Evolutionary conservation across 2,113 vertebrate genomes (phyloP), one percentile per base, ranked within the genome.

Genomic region (Eidolon helvum): DNA sequence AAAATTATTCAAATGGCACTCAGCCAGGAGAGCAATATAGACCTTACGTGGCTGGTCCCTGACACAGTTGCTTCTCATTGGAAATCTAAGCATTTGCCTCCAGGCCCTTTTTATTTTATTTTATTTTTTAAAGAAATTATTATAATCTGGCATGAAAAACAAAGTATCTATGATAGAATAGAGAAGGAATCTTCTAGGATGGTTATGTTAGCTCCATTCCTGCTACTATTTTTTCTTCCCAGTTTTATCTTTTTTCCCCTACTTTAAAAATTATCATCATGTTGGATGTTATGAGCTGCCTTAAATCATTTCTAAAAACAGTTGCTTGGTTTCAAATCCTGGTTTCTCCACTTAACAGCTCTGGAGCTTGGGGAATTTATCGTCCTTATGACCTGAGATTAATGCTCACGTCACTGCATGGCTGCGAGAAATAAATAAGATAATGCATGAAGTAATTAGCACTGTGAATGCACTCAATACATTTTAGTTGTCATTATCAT

Each of bases 1-100:
- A 94, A 94, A 97, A 87, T 91, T 65, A 87, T 95, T 88, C 80
- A 91, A 11, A 10, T 74, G 82, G 61, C 65, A 61, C 9, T 90
- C 24, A 59, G 66, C 75, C 80, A 53, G 50, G 35, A 78, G 33
- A 74, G 33, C 63, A 74, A 69, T 43, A 43, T 7, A 89, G 53
- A 84, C 30, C 71, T 87, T 87, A 40, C 14, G 0, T 19, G 43
- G n/a, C 71, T 94, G 35, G 35, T 55, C 16, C 35, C 33, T 19
- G n/a, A 74, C 72, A 77, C 18, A 71, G 30, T 72, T 48, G 69
- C 26, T 40, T 87, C 19, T 53, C n/a, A 7, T 45, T 30, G 7
- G 43, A 80, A 57, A 88, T 40, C 71, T 16, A 79, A 48, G 59
- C 61, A 72, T 72, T 43, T 87, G 40, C 22, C 43, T 78, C 77